Conservation (phyloP, 2,888 invertebrate genomes). For the Hymenopus coronatus region DNA sequence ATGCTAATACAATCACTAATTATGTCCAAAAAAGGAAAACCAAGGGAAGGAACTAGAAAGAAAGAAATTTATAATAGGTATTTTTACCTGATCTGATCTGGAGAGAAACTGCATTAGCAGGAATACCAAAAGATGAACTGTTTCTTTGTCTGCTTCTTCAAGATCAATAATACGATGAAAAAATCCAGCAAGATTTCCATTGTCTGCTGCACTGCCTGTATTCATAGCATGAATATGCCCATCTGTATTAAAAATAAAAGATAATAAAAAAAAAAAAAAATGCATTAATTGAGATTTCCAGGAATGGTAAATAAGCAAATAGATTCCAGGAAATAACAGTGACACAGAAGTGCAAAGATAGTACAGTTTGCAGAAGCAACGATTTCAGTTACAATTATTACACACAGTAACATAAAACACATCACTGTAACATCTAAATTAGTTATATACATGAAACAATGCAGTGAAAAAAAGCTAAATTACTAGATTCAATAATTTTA, state of each 20-base stretch:
- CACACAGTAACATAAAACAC: no score
- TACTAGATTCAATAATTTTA: no score
- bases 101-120: constrained; percentile 97
- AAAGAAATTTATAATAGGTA: neutral
- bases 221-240: constrained; percentile 82
- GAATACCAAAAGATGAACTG: constrained; percentile 89
- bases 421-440: no score
- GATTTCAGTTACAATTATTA: no score
- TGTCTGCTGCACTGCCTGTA: constrained; percentile 64
- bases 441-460: no score
- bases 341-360: neutral
- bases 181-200: constrained; percentile 71
- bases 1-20: neutral
- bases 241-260: constrained; percentile 51
- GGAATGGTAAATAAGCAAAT: neutral
- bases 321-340: neutral
- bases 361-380: neutral
- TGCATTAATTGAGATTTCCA: neutral
- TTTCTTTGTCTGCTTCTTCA: constrained; percentile 93
- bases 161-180: constrained; percentile 87
- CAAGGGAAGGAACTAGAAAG: neutral
- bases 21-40: neutral
- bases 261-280: neutral
- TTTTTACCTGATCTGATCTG: constrained; percentile 62
- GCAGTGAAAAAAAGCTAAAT: no score